phyloP scores from a whole-genome alignment of 2,113 vertebrate genomes.

The Ellobius talpinus region DNA sequence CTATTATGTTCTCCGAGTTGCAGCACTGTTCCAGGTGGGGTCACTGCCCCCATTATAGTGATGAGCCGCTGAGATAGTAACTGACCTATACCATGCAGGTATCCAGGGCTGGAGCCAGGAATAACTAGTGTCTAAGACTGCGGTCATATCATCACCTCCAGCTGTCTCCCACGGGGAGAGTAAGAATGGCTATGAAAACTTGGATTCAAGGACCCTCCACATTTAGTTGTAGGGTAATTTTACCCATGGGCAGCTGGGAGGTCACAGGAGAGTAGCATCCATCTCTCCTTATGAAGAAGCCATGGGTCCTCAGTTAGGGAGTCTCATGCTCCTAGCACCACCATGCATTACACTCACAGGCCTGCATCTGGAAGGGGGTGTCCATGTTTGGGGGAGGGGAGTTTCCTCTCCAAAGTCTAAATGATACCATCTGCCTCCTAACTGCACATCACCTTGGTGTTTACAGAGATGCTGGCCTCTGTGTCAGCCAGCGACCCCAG shows the following conservation, averaged over 20 bases:
- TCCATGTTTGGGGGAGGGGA: neutral
- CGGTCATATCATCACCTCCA: neutral
- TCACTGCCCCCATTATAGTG: accelerated
- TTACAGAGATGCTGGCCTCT: neutral
- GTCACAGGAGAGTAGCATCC: neutral
- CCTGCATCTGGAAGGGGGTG: neutral
- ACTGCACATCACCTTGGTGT: too few relatives aligned
- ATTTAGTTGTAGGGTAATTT: neutral
- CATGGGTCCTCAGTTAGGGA: neutral
- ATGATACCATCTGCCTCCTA: too few relatives aligned
- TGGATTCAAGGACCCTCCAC: neutral
- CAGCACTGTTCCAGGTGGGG: accelerated
- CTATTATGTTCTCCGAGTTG: neutral
- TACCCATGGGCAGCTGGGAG: neutral
- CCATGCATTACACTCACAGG: accelerated
- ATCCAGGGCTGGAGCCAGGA: neutral
- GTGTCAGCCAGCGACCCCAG: neutral
- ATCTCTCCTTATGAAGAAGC: neutral
- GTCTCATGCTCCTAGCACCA: accelerated
- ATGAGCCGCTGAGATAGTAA: neutral
- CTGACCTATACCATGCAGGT: neutral
- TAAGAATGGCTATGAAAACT: neutral
- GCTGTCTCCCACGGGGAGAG: neutral
- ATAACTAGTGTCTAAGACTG: neutral
- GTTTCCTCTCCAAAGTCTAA: neutral